These are phyloP conservation scores for Thalassarche chlororhynchos DNA, from an alignment of 2,113 vertebrate genomes.

Conservation along the genomic window DNA sequence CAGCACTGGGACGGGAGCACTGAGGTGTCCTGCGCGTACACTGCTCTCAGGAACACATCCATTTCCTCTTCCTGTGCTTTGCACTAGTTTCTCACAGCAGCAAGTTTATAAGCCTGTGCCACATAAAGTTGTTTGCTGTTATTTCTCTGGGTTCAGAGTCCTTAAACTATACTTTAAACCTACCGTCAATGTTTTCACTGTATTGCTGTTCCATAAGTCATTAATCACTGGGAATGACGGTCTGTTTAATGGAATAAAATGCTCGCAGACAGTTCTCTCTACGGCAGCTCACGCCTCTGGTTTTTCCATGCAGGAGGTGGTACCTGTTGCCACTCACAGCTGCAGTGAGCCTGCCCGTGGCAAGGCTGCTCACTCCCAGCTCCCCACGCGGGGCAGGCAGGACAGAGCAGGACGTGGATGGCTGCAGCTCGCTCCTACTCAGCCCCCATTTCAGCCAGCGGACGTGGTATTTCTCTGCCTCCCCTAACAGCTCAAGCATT, in stretches of 20 bases:
- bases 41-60: neutral
- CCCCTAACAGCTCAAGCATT: neutral
- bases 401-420: neutral
- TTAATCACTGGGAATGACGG: neutral
- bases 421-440: neutral
- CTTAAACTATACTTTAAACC: conserved; percentile 1
- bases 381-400: neutral
- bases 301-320: neutral
- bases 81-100: neutral
- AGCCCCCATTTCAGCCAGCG: neutral
- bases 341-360: accelerated
- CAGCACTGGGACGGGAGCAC: neutral
- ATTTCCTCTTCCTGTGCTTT: neutral
- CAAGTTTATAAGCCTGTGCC: neutral
- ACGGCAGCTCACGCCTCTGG: neutral
- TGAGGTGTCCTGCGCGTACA: neutral
- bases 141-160: neutral
- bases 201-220: neutral
- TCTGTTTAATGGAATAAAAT: neutral
- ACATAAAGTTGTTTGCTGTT: neutral
- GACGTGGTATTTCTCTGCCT: neutral
- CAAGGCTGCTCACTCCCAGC: neutral
- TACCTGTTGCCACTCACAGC: neutral
- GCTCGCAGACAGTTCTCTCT: neutral
- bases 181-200: neutral